Conservation (phyloP, 30 jellyfish, hydroid and myxozoan species). For the Cassiopea xamachana region DNA sequence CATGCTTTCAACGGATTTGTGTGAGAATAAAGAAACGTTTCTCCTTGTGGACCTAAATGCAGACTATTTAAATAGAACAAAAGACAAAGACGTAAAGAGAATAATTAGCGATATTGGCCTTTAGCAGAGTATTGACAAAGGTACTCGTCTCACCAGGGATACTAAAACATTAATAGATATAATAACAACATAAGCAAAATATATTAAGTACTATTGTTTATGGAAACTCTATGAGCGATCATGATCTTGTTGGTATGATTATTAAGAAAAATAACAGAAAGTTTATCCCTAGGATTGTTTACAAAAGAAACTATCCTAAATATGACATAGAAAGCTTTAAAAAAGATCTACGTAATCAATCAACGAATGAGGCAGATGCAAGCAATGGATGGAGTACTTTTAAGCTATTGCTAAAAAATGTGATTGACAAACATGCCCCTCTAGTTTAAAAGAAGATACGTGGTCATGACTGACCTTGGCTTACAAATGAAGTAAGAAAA, state of each 20-base stretch:
- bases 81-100: slow-evolving; percentile 43
- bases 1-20: not conserved
- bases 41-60: slow-evolving; percentile 56
- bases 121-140: slow-evolving; percentile 23
- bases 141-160: slow-evolving; percentile 44
- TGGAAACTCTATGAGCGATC: slow-evolving; percentile 54
- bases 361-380: slow-evolving; percentile 42
- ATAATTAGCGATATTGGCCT: slow-evolving; percentile 26
- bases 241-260: slow-evolving; percentile 50
- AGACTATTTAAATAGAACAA: slow-evolving; percentile 22
- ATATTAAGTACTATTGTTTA: slow-evolving; percentile 32
- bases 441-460: slow-evolving; percentile 34
- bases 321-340: slow-evolving; percentile 20
- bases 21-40: slow-evolving; percentile 15
- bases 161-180: slow-evolving; percentile 13
- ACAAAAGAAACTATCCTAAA: slow-evolving; percentile 32
- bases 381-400: slow-evolving; percentile 42
- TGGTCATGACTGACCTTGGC: slow-evolving; percentile 62
- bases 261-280: slow-evolving; percentile 13
- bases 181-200: slow-evolving; percentile 41
- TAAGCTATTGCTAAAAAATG: slow-evolving; percentile 28
- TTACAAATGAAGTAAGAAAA: slow-evolving; percentile 40
- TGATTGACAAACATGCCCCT: slow-evolving; percentile 53
- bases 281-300: slow-evolving; percentile 8
- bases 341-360: slow-evolving; percentile 14